Percentiles rank a stretch among this genome's conserved stretches.
phyloP scores from a whole-genome alignment of 2,797 vertebrate species.

The Bovichtus diacanthus region DNA sequence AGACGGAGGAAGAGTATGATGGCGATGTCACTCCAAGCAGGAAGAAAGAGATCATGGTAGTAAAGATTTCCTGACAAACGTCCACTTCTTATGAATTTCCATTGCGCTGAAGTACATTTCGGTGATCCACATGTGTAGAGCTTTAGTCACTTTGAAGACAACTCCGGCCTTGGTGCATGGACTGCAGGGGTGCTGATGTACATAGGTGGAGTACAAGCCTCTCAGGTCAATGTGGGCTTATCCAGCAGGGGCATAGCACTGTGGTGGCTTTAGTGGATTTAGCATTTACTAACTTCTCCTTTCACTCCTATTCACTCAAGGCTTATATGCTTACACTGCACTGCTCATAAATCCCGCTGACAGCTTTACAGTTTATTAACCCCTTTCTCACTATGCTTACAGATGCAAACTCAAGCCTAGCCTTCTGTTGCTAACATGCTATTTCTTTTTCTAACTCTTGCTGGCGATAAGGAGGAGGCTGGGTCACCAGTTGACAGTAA shows the following conservation, averaged over 20 bases:
- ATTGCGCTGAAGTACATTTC: background rate
- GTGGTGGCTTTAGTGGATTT: constrained; percentile 54
- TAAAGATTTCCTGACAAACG: background rate
- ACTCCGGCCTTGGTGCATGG: background rate
- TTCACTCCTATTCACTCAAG: constrained; percentile 52
- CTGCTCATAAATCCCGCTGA: constrained; percentile 59
- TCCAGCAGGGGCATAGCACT: constrained; percentile 33
- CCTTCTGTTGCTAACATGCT: constrained; percentile 66
- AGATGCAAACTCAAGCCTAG: constrained; percentile 31
- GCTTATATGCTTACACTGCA: constrained; percentile 60
- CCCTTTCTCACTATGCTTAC: constrained; percentile 49
- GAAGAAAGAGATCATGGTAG: constrained; percentile 97
- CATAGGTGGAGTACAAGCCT: constrained; percentile 26
- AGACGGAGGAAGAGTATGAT: constrained; percentile 76
- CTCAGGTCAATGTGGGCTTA: constrained; percentile 36
- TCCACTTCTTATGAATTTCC: background rate
- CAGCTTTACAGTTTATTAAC: constrained; percentile 60
- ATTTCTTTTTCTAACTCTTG: constrained; percentile 71
- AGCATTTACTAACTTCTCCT: constrained; percentile 65
- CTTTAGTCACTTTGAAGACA: constrained; percentile 9
- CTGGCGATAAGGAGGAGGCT: constrained; percentile 83
- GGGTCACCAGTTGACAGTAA: constrained; percentile 82
- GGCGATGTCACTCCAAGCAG: constrained; percentile 91
- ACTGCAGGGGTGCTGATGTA: constrained; percentile 27
- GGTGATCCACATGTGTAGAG: background rate